A percentile compares a stretch with the other conserved stretches of the same genome.
These are phyloP conservation scores for Mimumesa dahlbomi DNA, from an alignment of 2,888 invertebrate genomes.

Conservation along the genomic window DNA sequence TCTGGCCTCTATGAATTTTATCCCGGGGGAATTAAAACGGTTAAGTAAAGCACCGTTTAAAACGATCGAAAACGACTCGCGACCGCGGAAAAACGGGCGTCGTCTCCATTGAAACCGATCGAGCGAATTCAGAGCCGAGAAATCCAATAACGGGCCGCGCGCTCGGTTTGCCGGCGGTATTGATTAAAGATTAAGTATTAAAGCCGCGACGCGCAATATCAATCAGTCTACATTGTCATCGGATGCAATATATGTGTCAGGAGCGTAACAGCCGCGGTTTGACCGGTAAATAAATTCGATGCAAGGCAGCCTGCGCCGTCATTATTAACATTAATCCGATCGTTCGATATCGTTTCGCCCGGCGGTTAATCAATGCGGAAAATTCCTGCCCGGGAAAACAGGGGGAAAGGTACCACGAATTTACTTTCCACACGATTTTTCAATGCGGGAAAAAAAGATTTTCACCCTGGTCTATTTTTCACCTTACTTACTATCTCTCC, in stretches of 20 bases:
- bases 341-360: constrained; percentile 38
- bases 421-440: no score
- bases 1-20: no score
- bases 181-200: constrained; percentile 58
- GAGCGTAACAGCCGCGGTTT: constrained; percentile 38
- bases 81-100: no score
- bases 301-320: constrained; percentile 33
- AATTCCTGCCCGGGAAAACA: no score
- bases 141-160: constrained; percentile 43
- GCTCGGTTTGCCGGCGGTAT: constrained; percentile 41
- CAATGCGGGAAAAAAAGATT: no score
- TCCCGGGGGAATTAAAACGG: no score
- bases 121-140: constrained; percentile 41
- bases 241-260: constrained; percentile 53
- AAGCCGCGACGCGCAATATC: constrained; percentile 55
- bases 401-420: neutral
- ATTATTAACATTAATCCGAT: constrained; percentile 58
- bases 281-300: constrained; percentile 50
- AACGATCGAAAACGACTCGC: no score
- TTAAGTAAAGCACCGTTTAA: constrained; percentile 1
- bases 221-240: constrained; percentile 53
- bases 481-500: no score
- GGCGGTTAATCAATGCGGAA: no score
- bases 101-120: constrained; percentile 44
- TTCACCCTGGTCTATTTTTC: no score